Evolutionary conservation across 2,113 vertebrate genomes (phyloP).

Genomic region (Rhinolophus sinicus): DNA sequence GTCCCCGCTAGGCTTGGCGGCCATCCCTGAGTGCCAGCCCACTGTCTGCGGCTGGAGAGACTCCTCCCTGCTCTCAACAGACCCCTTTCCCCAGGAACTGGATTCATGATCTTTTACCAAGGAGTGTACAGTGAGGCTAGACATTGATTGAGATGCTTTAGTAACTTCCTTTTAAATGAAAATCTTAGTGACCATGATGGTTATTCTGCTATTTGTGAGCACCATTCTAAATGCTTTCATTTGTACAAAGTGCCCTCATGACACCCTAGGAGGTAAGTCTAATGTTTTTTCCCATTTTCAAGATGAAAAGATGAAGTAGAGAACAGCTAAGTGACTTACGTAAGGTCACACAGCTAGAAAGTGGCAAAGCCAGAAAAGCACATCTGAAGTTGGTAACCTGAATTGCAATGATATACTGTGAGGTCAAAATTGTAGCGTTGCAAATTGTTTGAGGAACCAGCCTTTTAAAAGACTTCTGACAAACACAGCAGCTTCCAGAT

Average conservation of each 20-base stretch:
- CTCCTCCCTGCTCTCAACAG: no score
- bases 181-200: neutral
- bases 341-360: neutral
- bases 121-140: neutral
- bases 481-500: neutral
- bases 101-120: neutral
- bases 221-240: neutral
- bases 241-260: neutral
- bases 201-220: neutral
- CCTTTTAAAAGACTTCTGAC: neutral
- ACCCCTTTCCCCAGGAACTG: neutral
- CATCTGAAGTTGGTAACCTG: neutral
- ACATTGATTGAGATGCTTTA: neutral
- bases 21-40: conserved; percentile 2
- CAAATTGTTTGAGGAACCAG: neutral
- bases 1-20: neutral
- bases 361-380: neutral
- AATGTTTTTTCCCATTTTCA: neutral
- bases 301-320: neutral
- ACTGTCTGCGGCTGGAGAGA: neutral
- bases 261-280: neutral
- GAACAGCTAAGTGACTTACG: neutral
- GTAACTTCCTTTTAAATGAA: neutral
- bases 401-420: neutral
- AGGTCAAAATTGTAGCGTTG: neutral